Percentiles rank a stretch among this genome's conserved stretches.
phyloP scores from a whole-genome alignment of 2,113 vertebrate species.

The Gymnocephalus cernua region DNA sequence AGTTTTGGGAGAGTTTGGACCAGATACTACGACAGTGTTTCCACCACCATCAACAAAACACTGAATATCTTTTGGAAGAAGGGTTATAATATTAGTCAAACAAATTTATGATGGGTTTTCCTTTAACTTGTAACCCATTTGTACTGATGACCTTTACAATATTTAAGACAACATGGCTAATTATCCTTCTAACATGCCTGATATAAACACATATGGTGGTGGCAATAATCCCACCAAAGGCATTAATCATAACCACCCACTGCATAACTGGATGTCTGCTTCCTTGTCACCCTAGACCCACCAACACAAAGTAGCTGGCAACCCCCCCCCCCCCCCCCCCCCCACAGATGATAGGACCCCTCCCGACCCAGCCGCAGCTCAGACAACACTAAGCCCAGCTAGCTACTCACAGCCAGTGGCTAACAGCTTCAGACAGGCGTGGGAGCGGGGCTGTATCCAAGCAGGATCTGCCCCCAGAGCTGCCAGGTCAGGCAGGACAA shows the following conservation, averaged over 20 bases:
- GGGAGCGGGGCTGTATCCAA: conserved; percentile 91
- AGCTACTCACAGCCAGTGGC: conserved; percentile 89
- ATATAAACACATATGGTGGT: conserved; percentile 4
- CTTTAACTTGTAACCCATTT: background rate
- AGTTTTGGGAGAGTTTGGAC: background rate
- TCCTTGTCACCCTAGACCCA: conserved; percentile 33
- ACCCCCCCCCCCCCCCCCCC: conserved; percentile 55
- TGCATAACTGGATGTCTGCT: conserved; percentile 25
- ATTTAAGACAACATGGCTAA: background rate
- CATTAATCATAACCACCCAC: conserved; percentile 59
- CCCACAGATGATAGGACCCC: conserved; percentile 65
- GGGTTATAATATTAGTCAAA: background rate
- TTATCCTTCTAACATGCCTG: background rate
- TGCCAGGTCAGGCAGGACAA: conserved; percentile 98
- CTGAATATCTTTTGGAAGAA: background rate
- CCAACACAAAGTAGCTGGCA: conserved; percentile 59
- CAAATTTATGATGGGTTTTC: background rate
- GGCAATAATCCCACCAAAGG: conserved; percentile 37
- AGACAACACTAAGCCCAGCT: conserved; percentile 88
- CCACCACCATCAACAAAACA: background rate
- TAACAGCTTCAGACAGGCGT: conserved; percentile 99
- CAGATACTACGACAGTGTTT: background rate
- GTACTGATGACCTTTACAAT: background rate
- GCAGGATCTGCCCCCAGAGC: conserved; percentile 92
- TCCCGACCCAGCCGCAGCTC: conserved; percentile 77